These are phyloP conservation scores for Periphyllus acericola DNA, from an alignment of 2,888 invertebrate genomes.

Conservation along the genomic window DNA sequence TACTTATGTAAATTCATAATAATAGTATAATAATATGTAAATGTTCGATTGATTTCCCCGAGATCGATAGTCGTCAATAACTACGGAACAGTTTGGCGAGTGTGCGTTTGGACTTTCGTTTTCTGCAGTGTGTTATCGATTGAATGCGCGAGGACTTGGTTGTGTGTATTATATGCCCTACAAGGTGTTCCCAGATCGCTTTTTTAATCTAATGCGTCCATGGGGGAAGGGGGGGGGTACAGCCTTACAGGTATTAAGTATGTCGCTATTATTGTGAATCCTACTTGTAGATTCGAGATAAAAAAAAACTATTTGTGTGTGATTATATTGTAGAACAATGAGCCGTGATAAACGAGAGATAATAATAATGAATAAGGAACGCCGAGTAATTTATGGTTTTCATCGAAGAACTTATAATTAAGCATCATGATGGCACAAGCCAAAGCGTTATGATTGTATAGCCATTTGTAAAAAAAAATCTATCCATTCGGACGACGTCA, in stretches of 20 bases:
- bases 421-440: not conserved
- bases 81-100: not conserved
- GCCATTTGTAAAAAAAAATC: too few species aligned
- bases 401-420: not conserved
- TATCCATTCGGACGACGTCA: too few species aligned
- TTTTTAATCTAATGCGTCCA: not conserved
- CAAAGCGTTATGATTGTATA: not conserved
- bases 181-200: constrained; percentile 34
- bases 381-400: not conserved
- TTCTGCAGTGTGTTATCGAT: constrained; percentile 28
- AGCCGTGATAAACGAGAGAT: not conserved
- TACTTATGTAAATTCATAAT: not conserved
- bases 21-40: not conserved
- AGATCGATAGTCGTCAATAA: not conserved
- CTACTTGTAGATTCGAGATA: not conserved
- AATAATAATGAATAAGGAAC: not conserved
- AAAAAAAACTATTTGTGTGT: not conserved
- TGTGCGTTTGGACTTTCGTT: constrained; percentile 26
- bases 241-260: not conserved
- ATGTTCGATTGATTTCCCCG: not conserved
- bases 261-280: not conserved
- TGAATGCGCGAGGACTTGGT: constrained; percentile 3
- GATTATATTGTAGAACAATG: not conserved
- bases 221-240: not conserved
- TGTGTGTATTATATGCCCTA: not conserved